Percentiles rank a stretch among this genome's conserved stretches.
Evolutionary conservation across 2,113 vertebrate species (phyloP).

Genomic region (Condylura cristata): DNA sequence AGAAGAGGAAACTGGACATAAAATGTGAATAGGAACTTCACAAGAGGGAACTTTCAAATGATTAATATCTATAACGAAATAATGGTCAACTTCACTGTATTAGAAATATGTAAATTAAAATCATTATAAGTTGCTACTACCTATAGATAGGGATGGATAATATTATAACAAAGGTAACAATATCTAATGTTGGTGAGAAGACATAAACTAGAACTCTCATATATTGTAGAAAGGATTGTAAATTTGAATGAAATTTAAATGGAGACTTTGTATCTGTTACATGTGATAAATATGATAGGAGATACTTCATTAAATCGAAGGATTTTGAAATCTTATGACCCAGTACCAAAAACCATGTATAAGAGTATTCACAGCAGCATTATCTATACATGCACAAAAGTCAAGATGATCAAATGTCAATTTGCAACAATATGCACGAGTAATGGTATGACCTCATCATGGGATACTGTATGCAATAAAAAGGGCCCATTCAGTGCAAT

Average conservation of each 20-base stretch:
- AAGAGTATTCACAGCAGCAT: neutral
- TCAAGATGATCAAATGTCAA: neutral
- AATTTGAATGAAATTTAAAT: neutral
- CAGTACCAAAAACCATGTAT: neutral
- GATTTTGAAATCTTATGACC: neutral
- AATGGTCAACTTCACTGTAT: neutral
- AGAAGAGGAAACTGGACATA: neutral
- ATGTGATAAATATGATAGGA: too few relatives aligned
- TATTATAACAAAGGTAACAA: neutral
- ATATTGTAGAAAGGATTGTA: too few relatives aligned
- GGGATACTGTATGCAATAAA: neutral
- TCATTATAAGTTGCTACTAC: neutral
- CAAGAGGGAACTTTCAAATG: neutral
- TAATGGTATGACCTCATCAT: neutral
- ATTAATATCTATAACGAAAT: neutral
- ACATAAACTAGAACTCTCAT: neutral
- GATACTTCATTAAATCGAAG: too few relatives aligned
- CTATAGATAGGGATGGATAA: neutral
- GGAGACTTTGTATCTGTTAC: neutral
- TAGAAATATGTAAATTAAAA: neutral
- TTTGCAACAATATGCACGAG: neutral
- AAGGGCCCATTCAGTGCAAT: neutral
- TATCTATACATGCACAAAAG: neutral
- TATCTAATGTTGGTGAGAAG: neutral
- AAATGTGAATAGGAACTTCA: neutral